A percentile compares a stretch with the other conserved stretches of the same genome.
These are phyloP conservation scores for Drosophila melanogaster DNA, from an alignment of 1,140 invertebrate species.

Conservation along the genomic window Release_6_plus_ISO1_MT NT_037436.4:6815001-6815500, in stretches of 20 bases:
- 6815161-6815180: constrained; percentile 47
- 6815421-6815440: constrained; percentile 12
- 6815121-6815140: not conserved
- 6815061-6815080: constrained; percentile 84
- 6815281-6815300: constrained; percentile 52
- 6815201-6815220: constrained; percentile 67
- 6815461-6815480: not conserved
- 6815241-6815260: not conserved
- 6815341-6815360: constrained; percentile 26
- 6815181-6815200: constrained; percentile 76
- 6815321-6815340: constrained; percentile 62
- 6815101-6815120: constrained; percentile 45
- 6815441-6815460: constrained; percentile 4
- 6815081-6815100: constrained; percentile 84
- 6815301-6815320: constrained; percentile 39
- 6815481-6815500: not conserved
- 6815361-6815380: constrained; percentile 24
- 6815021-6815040: constrained; percentile 29
- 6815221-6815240: constrained; percentile 23
- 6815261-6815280: constrained; percentile 43
- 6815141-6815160: not conserved
- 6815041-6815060: constrained; percentile 85
- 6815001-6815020: constrained; percentile 14
- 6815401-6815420: constrained; percentile 18
- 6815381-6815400: not conserved